Evolutionary conservation across 1,140 invertebrate genomes (phyloP).

Genomic region (Orius insidiosus): DNA sequence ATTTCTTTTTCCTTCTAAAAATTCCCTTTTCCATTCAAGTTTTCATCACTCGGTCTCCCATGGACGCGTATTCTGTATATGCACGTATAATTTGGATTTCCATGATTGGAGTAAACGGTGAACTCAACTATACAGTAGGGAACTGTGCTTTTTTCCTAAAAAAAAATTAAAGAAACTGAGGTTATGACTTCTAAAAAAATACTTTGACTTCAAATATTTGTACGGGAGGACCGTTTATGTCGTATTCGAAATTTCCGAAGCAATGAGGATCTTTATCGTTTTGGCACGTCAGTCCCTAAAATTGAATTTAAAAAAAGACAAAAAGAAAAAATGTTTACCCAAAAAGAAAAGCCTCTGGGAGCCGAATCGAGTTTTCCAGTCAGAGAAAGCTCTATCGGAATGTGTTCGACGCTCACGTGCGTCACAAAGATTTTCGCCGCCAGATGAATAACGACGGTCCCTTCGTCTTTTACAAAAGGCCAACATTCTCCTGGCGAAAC

Average conservation of each 20-base stretch:
- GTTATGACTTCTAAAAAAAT: background rate
- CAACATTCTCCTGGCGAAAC: constrained; percentile 66
- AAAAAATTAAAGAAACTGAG: background rate
- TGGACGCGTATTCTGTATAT: constrained; percentile 33
- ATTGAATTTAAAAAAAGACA: background rate
- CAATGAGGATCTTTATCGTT: background rate
- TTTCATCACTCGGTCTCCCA: constrained; percentile 19
- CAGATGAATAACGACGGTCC: constrained; percentile 38
- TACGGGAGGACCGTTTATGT: constrained; percentile 1
- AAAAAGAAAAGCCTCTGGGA: constrained; percentile 26
- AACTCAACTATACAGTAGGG: constrained; percentile 30
- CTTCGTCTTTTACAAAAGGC: constrained; percentile 44
- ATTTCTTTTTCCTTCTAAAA: too few relatives aligned
- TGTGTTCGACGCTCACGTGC: constrained; percentile 62
- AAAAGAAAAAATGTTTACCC: too few relatives aligned
- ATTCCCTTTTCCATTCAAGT: background rate
- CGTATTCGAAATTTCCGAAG: constrained; percentile 11
- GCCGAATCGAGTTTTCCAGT: constrained; percentile 27
- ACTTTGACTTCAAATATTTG: constrained; percentile 5
- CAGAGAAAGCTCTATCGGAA: constrained; percentile 45
- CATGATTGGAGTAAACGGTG: constrained; percentile 32
- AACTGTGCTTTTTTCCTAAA: background rate
- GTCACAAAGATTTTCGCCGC: constrained; percentile 43
- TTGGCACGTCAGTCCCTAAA: background rate
- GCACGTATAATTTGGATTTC: constrained; percentile 33